These are phyloP conservation scores for Pachypeltis micranthus DNA, from an alignment of 1,140 invertebrate species.

Conservation along the genomic window DNA sequence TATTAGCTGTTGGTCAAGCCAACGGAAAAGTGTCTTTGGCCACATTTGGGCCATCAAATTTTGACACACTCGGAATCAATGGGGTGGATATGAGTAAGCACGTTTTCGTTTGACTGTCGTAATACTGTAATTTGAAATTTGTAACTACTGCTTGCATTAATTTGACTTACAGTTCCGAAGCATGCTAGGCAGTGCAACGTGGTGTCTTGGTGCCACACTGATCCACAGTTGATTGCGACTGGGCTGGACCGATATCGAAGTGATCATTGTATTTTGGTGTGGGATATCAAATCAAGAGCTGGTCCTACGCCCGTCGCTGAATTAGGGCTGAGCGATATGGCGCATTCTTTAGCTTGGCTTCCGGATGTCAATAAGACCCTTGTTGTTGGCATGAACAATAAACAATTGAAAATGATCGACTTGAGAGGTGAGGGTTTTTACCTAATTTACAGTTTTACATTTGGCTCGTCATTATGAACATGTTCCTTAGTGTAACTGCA, in stretches of 20 bases:
- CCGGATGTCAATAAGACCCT: slow-evolving; percentile 56
- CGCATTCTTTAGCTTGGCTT: slow-evolving; percentile 78
- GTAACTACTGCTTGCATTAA: neutral
- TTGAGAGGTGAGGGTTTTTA: slow-evolving; percentile 68
- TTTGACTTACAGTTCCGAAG: slow-evolving; percentile 48
- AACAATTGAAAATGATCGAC: slow-evolving; percentile 82
- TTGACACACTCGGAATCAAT: slow-evolving; percentile 50
- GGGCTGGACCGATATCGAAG: slow-evolving; percentile 67
- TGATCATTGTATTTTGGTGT: slow-evolving; percentile 69
- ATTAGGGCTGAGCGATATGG: slow-evolving; percentile 64
- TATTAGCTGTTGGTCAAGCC: slow-evolving; percentile 71
- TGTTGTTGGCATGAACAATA: slow-evolving; percentile 76
- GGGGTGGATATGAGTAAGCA: slow-evolving; percentile 65
- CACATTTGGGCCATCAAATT: slow-evolving; percentile 58
- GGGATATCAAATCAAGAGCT: slow-evolving; percentile 41
- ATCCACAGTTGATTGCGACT: slow-evolving; percentile 66
- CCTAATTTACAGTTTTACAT: no score
- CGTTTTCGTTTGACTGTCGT: neutral
- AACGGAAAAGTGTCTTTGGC: slow-evolving; percentile 74
- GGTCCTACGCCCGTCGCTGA: slow-evolving; percentile 25
- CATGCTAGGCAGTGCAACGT: slow-evolving; percentile 72
- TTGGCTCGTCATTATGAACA: no score
- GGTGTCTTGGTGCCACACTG: slow-evolving; percentile 79
- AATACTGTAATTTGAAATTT: slow-evolving; percentile 7
- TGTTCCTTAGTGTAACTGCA: no score